Base-by-base conservation (phyloP, 2,797 vertebrate species). In the Artibeus lituratus region DNA sequence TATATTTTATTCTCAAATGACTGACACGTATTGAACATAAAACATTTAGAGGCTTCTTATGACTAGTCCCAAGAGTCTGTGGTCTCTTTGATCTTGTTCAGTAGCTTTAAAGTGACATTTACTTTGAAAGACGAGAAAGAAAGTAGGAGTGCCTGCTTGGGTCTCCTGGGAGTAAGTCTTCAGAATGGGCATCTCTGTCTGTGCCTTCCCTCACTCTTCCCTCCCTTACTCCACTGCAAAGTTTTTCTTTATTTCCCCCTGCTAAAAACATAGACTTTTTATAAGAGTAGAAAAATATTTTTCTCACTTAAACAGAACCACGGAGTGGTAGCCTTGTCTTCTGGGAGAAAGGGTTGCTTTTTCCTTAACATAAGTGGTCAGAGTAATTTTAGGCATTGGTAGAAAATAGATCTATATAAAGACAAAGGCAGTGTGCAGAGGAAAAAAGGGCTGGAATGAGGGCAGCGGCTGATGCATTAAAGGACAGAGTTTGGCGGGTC, bases 1-100 rank as follows among this genome's bases (percentile, higher is more conserved):
- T 47, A 67, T 51, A 70, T 92, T 95, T 93, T 95, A 70, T 90
- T 92, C 55, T 90, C 42, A 89, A 78, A 49, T 89, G 51, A 76
- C 12, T 80, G 57, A 83, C 32, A 78, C 24, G 42, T 82, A 92
- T 3, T 87, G 77, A 69, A 82, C 90, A 19, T 94, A 85, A 92
- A 91, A 87, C 72, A 51, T 62, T 35, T 85, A 93, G 91, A 88
- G 29, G 0, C 65, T 96, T 95, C 39, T 92, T 35, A 22, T 49
- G 24, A 14, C 2, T 93, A 39, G 39, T 91, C 42, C 37, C 29
- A 78, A 32, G 29, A n/a, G 14, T 49, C 59, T 87, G 7, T 90
- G 44, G 16, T 78, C 47, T 84, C 57, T 94, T 73, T 83, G 32
- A 92, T 88, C 11, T 62, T 55, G 12, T 53, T 92, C 26, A 35